phyloP scores from a whole-genome alignment of 2,888 invertebrate genomes.

The Chalcis sispes region DNA sequence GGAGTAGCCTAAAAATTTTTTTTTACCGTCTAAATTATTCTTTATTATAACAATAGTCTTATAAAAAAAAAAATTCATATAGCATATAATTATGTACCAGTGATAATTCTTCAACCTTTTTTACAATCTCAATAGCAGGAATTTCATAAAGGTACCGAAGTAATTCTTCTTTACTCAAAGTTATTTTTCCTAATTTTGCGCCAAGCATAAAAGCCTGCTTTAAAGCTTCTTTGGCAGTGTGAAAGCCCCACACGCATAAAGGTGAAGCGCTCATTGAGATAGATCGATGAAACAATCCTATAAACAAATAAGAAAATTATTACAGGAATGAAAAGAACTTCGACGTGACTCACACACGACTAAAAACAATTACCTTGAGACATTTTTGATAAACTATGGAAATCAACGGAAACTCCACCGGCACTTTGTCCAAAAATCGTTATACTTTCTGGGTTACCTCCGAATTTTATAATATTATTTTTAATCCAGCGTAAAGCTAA shows the following conservation, averaged over 20 bases:
- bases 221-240: slow-evolving; percentile 45
- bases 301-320: not conserved
- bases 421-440: slow-evolving; percentile 79
- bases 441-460: slow-evolving; percentile 77
- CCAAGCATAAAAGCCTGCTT: slow-evolving; percentile 55
- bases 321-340: not conserved
- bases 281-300: slow-evolving; percentile 78
- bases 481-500: slow-evolving; percentile 67
- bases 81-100: slow-evolving; percentile 26
- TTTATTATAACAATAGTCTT: not conserved
- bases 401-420: slow-evolving; percentile 72
- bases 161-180: slow-evolving; percentile 52
- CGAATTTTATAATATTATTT: no score
- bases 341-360: no score
- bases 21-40: not conserved
- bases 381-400: slow-evolving; percentile 60
- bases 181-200: slow-evolving; percentile 58
- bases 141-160: slow-evolving; percentile 54
- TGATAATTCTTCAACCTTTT: slow-evolving; percentile 43
- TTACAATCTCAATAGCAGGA: slow-evolving; percentile 55
- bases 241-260: slow-evolving; percentile 71
- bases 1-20: slow-evolving; percentile 7
- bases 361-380: slow-evolving; percentile 58
- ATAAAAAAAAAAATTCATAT: no score
- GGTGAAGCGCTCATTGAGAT: slow-evolving; percentile 79